Conservation (phyloP, 2,888 invertebrate species). For the Dasysyrphus albostriatus region DNA sequence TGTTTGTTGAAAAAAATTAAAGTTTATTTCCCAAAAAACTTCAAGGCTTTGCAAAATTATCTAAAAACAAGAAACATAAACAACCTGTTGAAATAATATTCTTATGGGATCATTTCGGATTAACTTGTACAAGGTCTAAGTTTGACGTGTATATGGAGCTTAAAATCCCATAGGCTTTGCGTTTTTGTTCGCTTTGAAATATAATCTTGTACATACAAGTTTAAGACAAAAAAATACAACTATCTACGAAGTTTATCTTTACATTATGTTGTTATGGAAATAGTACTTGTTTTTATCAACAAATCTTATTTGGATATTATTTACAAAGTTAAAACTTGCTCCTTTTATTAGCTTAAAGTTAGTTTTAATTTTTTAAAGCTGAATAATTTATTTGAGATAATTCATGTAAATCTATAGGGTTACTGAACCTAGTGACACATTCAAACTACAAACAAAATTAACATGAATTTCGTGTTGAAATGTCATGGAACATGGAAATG, state of each 20-base stretch:
- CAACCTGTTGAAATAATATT: not conserved
- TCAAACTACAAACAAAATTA: not conserved
- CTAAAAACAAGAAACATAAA: not conserved
- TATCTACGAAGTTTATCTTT: too few species aligned
- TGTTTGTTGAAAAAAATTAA: not conserved
- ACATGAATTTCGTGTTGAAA: not conserved
- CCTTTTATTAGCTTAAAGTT: too few species aligned
- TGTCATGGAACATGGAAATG: not conserved
- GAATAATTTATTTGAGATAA: not conserved
- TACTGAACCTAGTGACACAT: constrained; percentile 1
- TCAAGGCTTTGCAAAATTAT: constrained; percentile 6
- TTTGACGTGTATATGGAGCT: not conserved
- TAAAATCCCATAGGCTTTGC: too few species aligned
- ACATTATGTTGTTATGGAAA: too few species aligned
- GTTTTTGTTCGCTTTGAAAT: too few species aligned
- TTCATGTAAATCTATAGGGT: not conserved
- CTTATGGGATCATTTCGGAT: not conserved
- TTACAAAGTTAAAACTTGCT: too few species aligned
- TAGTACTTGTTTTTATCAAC: too few species aligned
- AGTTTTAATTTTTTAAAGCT: not conserved
- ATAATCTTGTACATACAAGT: too few species aligned
- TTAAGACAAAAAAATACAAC: too few species aligned
- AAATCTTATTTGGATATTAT: too few species aligned
- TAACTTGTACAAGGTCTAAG: not conserved
- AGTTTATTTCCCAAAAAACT: not conserved